Conservation (phyloP, 1,140 invertebrate species). For the Artemia franciscana region DNA sequence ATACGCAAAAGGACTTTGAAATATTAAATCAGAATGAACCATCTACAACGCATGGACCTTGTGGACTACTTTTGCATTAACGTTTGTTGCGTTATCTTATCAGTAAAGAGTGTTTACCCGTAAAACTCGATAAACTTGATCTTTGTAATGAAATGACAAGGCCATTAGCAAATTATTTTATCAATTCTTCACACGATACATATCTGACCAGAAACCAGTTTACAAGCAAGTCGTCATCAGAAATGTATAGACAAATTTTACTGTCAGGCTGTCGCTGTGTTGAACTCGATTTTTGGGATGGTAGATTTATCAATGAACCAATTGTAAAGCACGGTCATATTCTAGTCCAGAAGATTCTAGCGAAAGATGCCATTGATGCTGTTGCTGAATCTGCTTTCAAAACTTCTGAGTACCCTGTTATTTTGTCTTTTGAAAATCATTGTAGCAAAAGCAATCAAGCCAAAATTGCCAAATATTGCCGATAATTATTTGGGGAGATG, state of each 20-base stretch:
- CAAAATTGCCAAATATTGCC: slow-evolving; percentile 92
- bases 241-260: slow-evolving; percentile 84
- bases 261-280: slow-evolving; percentile 87
- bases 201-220: slow-evolving; percentile 90
- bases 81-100: slow-evolving; percentile 83
- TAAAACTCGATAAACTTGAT: slow-evolving; percentile 66
- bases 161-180: slow-evolving; percentile 85
- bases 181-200: slow-evolving; percentile 94
- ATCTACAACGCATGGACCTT: slow-evolving; percentile 48
- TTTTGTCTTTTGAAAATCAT: slow-evolving; percentile 94
- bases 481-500: slow-evolving; percentile 85
- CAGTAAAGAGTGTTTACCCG: slow-evolving; percentile 82
- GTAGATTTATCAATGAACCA: slow-evolving; percentile 51
- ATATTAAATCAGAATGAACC: slow-evolving; percentile 78
- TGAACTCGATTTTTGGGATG: slow-evolving; percentile 95
- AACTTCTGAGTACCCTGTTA: slow-evolving; percentile 85
- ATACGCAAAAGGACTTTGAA: slow-evolving; percentile 54
- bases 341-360: slow-evolving; percentile 81
- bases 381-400: slow-evolving; percentile 95
- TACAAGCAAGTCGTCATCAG: slow-evolving; percentile 79
- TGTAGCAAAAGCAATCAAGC: slow-evolving; percentile 83
- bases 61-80: slow-evolving; percentile 47
- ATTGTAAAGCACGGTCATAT: slow-evolving; percentile 94
- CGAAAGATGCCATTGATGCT: slow-evolving; percentile 86
- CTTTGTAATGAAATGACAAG: slow-evolving; percentile 87